Base-by-base conservation (phyloP, 37 sponge, comb jelly and placozoan genomes). In the Oscarella lobularis region DNA sequence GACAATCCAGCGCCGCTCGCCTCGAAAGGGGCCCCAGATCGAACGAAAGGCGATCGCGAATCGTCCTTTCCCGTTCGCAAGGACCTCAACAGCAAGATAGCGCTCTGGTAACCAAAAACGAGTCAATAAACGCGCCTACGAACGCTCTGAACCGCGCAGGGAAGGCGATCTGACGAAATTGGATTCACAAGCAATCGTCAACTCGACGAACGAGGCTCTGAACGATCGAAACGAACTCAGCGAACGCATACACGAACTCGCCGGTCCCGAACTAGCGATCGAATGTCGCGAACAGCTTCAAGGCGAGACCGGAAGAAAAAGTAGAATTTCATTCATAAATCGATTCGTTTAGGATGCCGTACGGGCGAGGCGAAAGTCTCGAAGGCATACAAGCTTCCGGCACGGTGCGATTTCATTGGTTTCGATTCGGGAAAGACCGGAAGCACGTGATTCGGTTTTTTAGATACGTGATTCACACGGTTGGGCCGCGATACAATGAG, bases 391-490 rank as follows among this genome's bases (percentile, higher is more conserved):
- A 37, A 66, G 37, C 73, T 91, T 1, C 89, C 92, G 39, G 85
- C 92, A 67, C 79, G 92, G 92, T 90, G 31, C 1, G 77, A 41
- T 2, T 2, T 3, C n/a, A 2, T n/a, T 14, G 77, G 29, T 41
- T 35, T 31, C 36, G 27, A 35, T 48, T 48, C 60, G 60, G 20
- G 60, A 48, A 48, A 27, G 20, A 48, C 20, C 14, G 20, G 9
- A 20, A 27, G 9, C 9, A 20, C 60, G 9, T 48, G 14, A 27
- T 48, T 48, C 60, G 60, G 60, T 27, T 48, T 48, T 83, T 35
- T 78, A 86, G 95, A 35, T 78, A 89, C 77, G 91, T 94, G 2
- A 86, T 94, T 41, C 95, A 94, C 79, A 90, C 92, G 20, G 90
- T 94, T 27, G 95, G 92, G 32, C 95, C 95, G 14, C 75, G 88